Evolutionary conservation across 1,140 invertebrate species (phyloP), one percentile per base, ranked within the genome.

Genomic region (Protaetia brevitarsis): DNA sequence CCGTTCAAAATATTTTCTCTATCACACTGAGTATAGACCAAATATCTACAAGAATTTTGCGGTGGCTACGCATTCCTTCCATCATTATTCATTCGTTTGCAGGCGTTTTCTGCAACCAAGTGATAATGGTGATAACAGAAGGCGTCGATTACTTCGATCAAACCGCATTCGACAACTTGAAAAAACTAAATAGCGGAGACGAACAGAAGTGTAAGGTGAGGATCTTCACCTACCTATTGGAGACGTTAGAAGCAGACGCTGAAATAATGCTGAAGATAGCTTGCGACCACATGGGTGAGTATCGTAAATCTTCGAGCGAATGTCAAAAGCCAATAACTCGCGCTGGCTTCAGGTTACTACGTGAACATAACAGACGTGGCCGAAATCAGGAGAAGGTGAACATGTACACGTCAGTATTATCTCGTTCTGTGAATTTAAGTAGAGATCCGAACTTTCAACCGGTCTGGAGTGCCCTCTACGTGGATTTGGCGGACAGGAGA

Each of bases 91-190:
- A 6, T 51, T 8, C 6, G 19, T 51, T 16, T 34, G 19, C 30
- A 62, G 83, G 81, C 69, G 76, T 82, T 3, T 77, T 83, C 29
- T 93, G 90, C 74, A 95, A 95, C 79, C 91, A 97, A 81, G 96
- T 96, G 7, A 99, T 99, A 73, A 99, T 99, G 96, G 79, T 99
- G 56, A 90, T 99, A 69, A 98, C 97, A 7, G 97, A 99, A 82
- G 97, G 97, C 23, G 93, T 97, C 19, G 95, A 97, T 11, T 92
- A 95, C 71, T 92, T 95, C 71, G 94, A 92, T 74, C 96, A 91
- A 71, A 65, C 69, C 3, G 88, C 98, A 51, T 98, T 98, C 78
- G 85, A 92, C 73, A 81, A 85, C 66, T 95, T 92, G 79, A 98
- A 98, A 91, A 81, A 85, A 66, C 94, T 90, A 80, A 99, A 98